phyloP scores from a whole-genome alignment of 2,797 vertebrate genomes.

The Pteropus rufus region DNA sequence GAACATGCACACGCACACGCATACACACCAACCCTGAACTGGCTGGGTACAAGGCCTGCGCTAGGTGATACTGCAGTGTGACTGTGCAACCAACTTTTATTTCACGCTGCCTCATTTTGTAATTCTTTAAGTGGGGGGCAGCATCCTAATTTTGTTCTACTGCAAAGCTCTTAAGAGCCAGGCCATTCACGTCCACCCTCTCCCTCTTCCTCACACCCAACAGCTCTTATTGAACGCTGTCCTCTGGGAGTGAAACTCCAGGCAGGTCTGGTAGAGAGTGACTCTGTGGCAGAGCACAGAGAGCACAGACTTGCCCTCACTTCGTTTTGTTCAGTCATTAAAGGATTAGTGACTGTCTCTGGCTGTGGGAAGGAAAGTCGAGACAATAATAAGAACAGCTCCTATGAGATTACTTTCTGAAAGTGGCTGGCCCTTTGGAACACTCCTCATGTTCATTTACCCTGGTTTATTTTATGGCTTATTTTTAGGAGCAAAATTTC shows the following conservation, averaged over 20 bases:
- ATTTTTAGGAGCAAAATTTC: slow-evolving; percentile 5
- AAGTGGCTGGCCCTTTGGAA: neutral
- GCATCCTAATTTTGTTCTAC: slow-evolving; percentile 35
- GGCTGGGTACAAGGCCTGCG: neutral
- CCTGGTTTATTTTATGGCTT: neutral
- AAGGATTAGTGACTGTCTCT: neutral
- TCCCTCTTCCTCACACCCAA: neutral
- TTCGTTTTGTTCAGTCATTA: neutral
- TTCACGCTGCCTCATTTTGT: slow-evolving; percentile 29
- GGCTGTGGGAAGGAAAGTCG: neutral
- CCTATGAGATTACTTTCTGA: neutral
- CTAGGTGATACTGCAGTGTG: neutral
- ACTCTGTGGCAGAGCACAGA: neutral
- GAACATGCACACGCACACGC: no score
- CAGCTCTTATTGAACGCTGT: neutral
- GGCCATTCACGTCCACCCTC: neutral
- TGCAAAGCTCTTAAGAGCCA: slow-evolving; percentile 38
- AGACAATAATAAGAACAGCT: neutral
- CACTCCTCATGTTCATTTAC: neutral
- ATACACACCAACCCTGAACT: neutral
- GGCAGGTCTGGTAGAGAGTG: neutral
- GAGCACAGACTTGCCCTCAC: neutral
- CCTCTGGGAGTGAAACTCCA: neutral
- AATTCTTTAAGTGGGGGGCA: slow-evolving; percentile 47
- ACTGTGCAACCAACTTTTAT: slow-evolving; percentile 20